A percentile compares a stretch with the other conserved stretches of the same genome.
Conservation (phyloP, 2,113 vertebrate genomes). For the Pandion haliaetus region DNA sequence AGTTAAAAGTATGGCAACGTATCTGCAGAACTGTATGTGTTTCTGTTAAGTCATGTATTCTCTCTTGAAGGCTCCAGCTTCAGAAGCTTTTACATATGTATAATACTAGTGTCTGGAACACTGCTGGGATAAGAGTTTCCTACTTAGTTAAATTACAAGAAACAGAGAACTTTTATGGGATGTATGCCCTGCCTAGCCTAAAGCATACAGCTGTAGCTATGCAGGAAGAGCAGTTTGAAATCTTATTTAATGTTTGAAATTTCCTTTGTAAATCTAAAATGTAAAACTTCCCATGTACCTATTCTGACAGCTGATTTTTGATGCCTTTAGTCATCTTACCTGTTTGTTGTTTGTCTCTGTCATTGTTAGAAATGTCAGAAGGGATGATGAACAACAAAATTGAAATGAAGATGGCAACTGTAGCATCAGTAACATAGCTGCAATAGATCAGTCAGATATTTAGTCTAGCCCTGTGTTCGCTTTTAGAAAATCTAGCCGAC, state of each 20-base stretch:
- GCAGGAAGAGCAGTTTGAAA: background rate
- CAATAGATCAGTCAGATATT: background rate
- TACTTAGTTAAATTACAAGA: background rate
- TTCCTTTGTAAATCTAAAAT: background rate
- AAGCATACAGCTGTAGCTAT: background rate
- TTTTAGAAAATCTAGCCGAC: background rate
- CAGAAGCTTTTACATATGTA: background rate
- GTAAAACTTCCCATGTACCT: background rate
- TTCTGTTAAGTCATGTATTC: background rate
- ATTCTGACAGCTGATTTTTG: background rate
- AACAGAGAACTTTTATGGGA: background rate
- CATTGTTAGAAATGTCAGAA: constrained; percentile 40
- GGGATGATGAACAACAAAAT: constrained; percentile 87
- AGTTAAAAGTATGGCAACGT: background rate
- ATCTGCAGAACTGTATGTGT: background rate
- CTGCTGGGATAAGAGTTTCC: background rate
- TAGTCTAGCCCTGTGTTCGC: background rate
- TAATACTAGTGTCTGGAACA: background rate
- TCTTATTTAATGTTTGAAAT: background rate
- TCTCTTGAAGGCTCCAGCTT: background rate
- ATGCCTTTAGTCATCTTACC: constrained; percentile 20
- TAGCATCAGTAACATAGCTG: constrained; percentile 86
- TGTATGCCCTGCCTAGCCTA: background rate
- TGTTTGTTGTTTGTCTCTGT: background rate
- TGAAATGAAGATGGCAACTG: constrained; percentile 81